phyloP scores from a whole-genome alignment of 2,797 vertebrate species.

The Trichosurus vulpecula region DNA sequence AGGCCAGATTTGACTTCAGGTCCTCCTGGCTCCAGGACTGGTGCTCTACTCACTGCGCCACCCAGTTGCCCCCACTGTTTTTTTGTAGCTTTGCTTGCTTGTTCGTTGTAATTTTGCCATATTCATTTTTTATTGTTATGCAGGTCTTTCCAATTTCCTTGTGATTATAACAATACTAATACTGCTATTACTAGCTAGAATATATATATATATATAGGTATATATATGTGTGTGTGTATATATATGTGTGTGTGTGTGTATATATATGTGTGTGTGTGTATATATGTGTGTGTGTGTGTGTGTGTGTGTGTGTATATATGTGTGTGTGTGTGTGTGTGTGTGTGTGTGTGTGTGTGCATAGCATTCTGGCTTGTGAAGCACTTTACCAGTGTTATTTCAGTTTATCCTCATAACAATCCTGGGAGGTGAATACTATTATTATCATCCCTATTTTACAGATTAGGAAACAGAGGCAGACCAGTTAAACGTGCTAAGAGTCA shows the following conservation, averaged over 20 bases:
- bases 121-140: background rate
- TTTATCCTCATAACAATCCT: background rate
- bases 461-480: background rate
- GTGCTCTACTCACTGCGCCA: too few species aligned
- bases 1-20: too few species aligned
- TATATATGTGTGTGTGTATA: too few species aligned
- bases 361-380: background rate
- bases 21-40: too few species aligned
- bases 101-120: background rate
- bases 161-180: background rate
- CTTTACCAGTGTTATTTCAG: background rate
- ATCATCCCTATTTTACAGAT: background rate
- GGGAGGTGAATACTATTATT: background rate
- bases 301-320: too few species aligned
- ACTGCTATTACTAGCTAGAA: background rate
- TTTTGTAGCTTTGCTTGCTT: background rate
- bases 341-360: background rate
- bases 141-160: background rate
- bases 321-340: too few species aligned
- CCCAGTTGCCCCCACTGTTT: too few species aligned
- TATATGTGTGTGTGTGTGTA: background rate
- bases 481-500: background rate
- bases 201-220: too few species aligned
- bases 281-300: background rate
- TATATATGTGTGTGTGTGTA: too few species aligned